phyloP scores from a whole-genome alignment of 2,113 vertebrate species.

The Odontesthes bonariensis region DNA sequence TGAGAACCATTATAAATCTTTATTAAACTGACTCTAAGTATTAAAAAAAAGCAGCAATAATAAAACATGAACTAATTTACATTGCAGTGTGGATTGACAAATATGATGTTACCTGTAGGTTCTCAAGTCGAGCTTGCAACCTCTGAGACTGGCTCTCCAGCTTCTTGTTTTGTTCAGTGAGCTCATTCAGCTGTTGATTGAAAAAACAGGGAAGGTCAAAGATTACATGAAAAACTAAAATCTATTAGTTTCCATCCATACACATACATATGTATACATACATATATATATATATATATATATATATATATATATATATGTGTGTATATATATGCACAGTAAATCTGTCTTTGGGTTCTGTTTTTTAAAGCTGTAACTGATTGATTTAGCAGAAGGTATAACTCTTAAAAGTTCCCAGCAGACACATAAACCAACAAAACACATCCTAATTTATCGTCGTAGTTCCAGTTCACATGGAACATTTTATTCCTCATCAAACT shows the following conservation, averaged over 20 bases:
- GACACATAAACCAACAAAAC: slow-evolving; percentile 12
- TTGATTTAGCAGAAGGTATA: not conserved
- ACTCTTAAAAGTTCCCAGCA: not conserved
- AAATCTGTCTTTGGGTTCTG: not conserved
- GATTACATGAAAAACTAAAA: not conserved
- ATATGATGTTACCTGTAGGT: slow-evolving; percentile 86
- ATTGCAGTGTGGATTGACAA: not conserved
- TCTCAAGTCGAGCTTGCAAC: slow-evolving; percentile 90
- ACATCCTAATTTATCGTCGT: not conserved
- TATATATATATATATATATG: too few relatives aligned
- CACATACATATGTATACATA: too few relatives aligned
- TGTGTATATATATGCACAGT: not conserved
- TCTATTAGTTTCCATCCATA: not conserved
- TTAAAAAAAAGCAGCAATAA: too few relatives aligned
- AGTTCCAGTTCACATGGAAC: not conserved
- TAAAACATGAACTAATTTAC: too few relatives aligned
- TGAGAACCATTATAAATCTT: too few relatives aligned
- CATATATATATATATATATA: too few relatives aligned
- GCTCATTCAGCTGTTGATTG: slow-evolving; percentile 84
- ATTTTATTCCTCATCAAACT: not conserved
- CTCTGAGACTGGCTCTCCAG: slow-evolving; percentile 86
- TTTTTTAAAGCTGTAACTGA: not conserved
- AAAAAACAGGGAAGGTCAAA: slow-evolving; percentile 28
- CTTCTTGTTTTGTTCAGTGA: slow-evolving; percentile 86
- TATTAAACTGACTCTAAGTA: too few relatives aligned